Evolutionary conservation across 2,888 invertebrate species (phyloP).

Genomic region (Nycteola revayana): DNA sequence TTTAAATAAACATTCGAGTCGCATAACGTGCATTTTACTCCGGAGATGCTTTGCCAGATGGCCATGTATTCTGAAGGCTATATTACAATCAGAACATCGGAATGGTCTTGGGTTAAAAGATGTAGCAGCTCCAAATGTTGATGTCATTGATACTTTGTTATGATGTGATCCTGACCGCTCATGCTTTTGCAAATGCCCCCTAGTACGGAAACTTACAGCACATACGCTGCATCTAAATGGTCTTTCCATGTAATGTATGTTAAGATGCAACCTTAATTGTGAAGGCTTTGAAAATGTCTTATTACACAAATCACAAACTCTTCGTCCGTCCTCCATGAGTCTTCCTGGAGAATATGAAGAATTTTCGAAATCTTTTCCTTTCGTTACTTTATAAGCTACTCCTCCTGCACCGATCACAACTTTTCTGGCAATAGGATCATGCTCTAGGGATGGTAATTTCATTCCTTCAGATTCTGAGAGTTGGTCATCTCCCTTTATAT

Average conservation of each 20-base stretch:
- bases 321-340: constrained; percentile 87
- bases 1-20: constrained; percentile 95
- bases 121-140: constrained; percentile 91
- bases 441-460: constrained; percentile 60
- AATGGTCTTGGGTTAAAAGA: constrained; percentile 97
- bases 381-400: constrained; percentile 80
- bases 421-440: constrained; percentile 78
- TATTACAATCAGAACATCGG: constrained; percentile 97
- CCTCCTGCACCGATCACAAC: constrained; percentile 85
- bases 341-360: constrained; percentile 74
- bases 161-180: constrained; percentile 95
- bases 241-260: constrained; percentile 97
- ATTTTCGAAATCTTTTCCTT: constrained; percentile 75
- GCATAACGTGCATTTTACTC: constrained; percentile 97
- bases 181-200: constrained; percentile 96
- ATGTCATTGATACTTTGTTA: constrained; percentile 95
- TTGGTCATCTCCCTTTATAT: constrained; percentile 52
- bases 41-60: constrained; percentile 98
- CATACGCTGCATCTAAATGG: constrained; percentile 96
- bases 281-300: constrained; percentile 96
- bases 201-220: constrained; percentile 93
- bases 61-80: constrained; percentile 97
- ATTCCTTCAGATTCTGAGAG: constrained; percentile 54
- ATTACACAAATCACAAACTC: constrained; percentile 92
- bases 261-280: constrained; percentile 94